Base-by-base conservation (phyloP, 2,888 invertebrate genomes). In the Drosophila cognata region DNA sequence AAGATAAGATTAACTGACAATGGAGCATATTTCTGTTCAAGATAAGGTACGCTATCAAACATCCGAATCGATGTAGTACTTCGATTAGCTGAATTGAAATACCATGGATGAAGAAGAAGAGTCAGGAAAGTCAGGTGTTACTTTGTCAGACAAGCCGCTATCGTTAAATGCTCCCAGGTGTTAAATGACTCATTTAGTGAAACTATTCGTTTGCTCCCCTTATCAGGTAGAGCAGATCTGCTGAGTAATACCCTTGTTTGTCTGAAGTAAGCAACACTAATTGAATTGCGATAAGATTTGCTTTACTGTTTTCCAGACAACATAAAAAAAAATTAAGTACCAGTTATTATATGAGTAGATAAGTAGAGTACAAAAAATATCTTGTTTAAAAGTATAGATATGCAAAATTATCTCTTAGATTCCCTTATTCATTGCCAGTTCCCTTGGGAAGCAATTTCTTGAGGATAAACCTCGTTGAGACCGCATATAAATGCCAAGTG, bases 401-500 rank as follows among this genome's bases (percentile, higher is more conserved):
- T 36, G 16, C n/a, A 41, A 43, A 48, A 48, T 5, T 5, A 18
- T 28, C 4, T n/a, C 2, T 4, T 21, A 48, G 18, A 31, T 38
- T 8, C 21, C 0, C 11, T 18, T n/a, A 16, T 8, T 6, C 29
- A 16, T 21, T 21, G 4, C 13, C 21, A 46, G 35, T 7, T 48
- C 16, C 35, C 13, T 28, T 56, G 11, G 43, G 4, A 36, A 6
- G 5, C 28, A 36, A 36, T 53, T 58, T 16, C 29, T 18, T 33
- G 38, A n/a, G 52, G 33, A 11, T 52, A 52, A 25, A 7, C n/a
- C 18, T 0, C 46, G 36, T 31, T 28, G 31, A n/a, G 38, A 21
- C 13, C 21, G 31, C 21, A 35, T 33, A 53, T 48, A 48, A 59
- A 31, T 59, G 48, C 48, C 33, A 70, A 70, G 61, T 41, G 46